Conservation (phyloP, 2,113 vertebrate species). For the Proterorhinus semilunaris region DNA sequence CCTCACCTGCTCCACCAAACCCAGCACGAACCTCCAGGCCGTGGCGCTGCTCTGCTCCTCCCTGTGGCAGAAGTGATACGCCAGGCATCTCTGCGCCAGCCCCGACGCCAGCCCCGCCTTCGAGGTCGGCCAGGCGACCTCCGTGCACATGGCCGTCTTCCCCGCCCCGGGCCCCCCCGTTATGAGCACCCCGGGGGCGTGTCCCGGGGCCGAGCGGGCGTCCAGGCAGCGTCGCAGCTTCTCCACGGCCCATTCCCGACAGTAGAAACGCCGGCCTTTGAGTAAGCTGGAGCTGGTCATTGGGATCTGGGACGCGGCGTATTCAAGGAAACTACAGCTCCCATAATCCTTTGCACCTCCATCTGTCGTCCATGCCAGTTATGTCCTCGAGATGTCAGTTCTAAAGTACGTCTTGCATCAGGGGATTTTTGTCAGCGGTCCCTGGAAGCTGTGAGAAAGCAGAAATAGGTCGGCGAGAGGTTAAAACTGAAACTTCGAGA, state of each 20-base stretch:
- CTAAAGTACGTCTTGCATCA: slow-evolving; percentile 39
- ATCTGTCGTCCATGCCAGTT: slow-evolving; percentile 11
- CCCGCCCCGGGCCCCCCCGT: slow-evolving; percentile 77
- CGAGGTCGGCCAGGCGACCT: slow-evolving; percentile 76
- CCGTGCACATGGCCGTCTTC: slow-evolving; percentile 78
- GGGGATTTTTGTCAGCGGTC: slow-evolving; percentile 17
- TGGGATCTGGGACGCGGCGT: slow-evolving; percentile 31
- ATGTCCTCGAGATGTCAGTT: slow-evolving; percentile 28
- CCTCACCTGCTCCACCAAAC: slow-evolving; percentile 77
- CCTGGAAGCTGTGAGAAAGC: slow-evolving; percentile 9
- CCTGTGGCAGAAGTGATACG: slow-evolving; percentile 79
- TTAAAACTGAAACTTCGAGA: background rate
- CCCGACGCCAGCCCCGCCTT: slow-evolving; percentile 50
- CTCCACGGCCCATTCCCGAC: slow-evolving; percentile 83
- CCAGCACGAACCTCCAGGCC: slow-evolving; percentile 73
- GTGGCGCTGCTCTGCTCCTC: slow-evolving; percentile 71
- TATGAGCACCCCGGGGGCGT: slow-evolving; percentile 69
- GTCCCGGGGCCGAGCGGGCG: slow-evolving; percentile 35
- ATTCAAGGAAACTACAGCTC: slow-evolving; percentile 21
- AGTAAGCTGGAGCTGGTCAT: slow-evolving; percentile 73
- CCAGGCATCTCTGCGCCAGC: slow-evolving; percentile 74
- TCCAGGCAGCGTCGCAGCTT: slow-evolving; percentile 77
- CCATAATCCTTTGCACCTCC: slow-evolving; percentile 51
- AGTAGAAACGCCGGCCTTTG: slow-evolving; percentile 76
- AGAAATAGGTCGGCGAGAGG: background rate